Conservation (phyloP, 1,140 invertebrate species). For the Drosophila sturtevanti region DNA sequence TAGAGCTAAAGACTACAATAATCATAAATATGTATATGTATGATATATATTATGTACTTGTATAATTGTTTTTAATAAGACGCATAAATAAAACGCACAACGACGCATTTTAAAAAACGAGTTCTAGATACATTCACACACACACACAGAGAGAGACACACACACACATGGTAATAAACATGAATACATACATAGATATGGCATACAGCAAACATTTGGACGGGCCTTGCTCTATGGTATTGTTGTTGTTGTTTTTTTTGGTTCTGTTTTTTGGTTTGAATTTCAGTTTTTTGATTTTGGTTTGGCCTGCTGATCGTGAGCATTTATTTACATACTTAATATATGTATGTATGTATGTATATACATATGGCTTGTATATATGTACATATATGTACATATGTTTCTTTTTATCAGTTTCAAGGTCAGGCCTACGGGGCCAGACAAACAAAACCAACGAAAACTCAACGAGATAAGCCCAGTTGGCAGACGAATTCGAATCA, state of each 20-base stretch:
- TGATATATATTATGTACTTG: slow-evolving; percentile 11
- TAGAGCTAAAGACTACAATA: slow-evolving; percentile 47
- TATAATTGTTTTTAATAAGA: slow-evolving; percentile 34
- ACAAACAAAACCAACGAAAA: slow-evolving; percentile 6
- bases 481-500: neutral
- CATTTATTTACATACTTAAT: slow-evolving; percentile 29
- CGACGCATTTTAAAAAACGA: slow-evolving; percentile 70
- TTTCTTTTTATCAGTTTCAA: slow-evolving; percentile 12
- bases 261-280: slow-evolving; percentile 38
- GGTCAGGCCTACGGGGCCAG: slow-evolving; percentile 3
- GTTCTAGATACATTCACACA: slow-evolving; percentile 46
- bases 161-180: too few relatives aligned
- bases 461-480: slow-evolving; percentile 1
- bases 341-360: neutral
- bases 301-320: slow-evolving; percentile 20
- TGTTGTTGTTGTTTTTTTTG: slow-evolving; percentile 10
- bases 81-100: slow-evolving; percentile 62
- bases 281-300: slow-evolving; percentile 6
- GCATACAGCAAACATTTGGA: neutral
- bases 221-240: neutral
- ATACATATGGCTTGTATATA: neutral
- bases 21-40: neutral
- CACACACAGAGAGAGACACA: neutral
- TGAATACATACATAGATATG: slow-evolving; percentile 1
- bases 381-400: neutral